A percentile compares a stretch with the other conserved stretches of the same genome.
phyloP scores from a whole-genome alignment of 2,113 vertebrate genomes.

The Carollia perspicillata region DNA sequence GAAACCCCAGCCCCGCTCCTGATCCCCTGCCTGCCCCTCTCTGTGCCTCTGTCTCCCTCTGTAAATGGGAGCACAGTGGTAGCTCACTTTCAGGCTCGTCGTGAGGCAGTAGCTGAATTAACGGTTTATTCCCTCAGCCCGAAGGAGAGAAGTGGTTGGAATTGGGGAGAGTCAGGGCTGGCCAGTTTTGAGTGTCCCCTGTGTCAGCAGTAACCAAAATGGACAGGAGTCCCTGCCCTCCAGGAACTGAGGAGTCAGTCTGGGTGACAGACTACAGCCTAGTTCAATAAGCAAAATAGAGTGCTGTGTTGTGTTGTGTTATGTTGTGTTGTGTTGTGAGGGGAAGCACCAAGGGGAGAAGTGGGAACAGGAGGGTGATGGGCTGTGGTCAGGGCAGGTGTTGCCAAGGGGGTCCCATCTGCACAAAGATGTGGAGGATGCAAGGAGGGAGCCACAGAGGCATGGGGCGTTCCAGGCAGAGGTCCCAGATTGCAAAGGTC shows the following conservation, averaged over 20 bases:
- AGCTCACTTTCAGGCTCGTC: neutral
- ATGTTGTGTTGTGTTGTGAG: neutral
- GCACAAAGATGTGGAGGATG: neutral
- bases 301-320: neutral
- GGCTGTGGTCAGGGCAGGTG: neutral
- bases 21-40: neutral
- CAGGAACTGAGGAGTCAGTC: neutral
- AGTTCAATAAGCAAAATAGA: neutral
- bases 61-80: neutral
- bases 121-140: neutral
- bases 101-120: neutral
- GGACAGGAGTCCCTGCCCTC: neutral
- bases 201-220: neutral
- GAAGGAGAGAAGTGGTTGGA: neutral
- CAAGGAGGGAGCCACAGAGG: neutral
- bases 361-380: no score
- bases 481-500: neutral
- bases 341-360: neutral
- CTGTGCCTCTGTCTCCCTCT: neutral
- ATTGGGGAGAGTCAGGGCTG: neutral
- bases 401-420: neutral
- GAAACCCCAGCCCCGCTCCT: neutral
- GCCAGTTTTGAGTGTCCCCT: no score
- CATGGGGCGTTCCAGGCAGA: neutral
- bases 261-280: neutral